A percentile compares a stretch with the other conserved stretches of the same genome.
phyloP scores from a whole-genome alignment of 2,797 vertebrate species.

The Falco biarmicus region DNA sequence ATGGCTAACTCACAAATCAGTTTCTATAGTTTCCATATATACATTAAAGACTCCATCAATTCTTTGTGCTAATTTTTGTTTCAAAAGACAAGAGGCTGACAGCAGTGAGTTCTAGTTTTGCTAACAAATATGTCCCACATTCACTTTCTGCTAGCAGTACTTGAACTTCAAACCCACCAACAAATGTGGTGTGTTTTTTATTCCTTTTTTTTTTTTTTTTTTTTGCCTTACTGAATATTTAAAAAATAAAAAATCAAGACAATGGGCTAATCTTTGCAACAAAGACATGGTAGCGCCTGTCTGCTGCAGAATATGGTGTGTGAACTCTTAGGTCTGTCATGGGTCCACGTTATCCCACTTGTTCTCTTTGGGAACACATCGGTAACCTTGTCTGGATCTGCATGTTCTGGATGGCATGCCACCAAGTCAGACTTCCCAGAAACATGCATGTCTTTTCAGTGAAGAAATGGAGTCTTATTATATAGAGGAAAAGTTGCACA shows the following conservation, averaged over 20 bases:
- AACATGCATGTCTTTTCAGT: not conserved
- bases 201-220: not conserved
- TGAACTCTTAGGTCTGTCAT: not conserved
- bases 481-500: not conserved
- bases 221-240: not conserved
- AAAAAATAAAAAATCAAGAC: not conserved
- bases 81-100: not conserved
- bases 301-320: not conserved
- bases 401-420: not conserved
- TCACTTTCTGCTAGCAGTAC: not conserved
- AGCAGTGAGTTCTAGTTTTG: not conserved
- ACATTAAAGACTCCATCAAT: not conserved
- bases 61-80: not conserved
- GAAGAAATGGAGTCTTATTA: not conserved
- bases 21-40: not conserved
- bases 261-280: not conserved
- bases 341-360: too few species aligned
- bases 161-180: not conserved
- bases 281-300: not conserved
- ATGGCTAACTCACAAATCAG: not conserved
- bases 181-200: fast-evolving
- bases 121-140: not conserved
- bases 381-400: too few species aligned
- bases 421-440: not conserved
- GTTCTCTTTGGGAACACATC: not conserved